Percentiles rank a stretch among this genome's conserved stretches.
phyloP scores from a whole-genome alignment of 2,888 invertebrate species.

The Chironomus riparius region DNA sequence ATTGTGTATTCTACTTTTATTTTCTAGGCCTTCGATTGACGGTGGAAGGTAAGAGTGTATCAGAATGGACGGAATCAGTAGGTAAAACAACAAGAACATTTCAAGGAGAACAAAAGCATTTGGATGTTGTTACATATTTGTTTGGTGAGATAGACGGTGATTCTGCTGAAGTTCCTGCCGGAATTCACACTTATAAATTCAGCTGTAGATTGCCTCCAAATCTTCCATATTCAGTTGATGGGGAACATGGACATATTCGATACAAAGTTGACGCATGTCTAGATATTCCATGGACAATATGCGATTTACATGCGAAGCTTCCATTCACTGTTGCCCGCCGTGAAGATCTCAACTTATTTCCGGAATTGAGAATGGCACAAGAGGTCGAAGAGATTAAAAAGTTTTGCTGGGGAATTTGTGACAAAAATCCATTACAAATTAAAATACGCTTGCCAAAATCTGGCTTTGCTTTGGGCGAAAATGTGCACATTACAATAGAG shows the following conservation, averaged over 20 bases:
- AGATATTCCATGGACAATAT: constrained; percentile 50
- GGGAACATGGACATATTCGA: constrained; percentile 44
- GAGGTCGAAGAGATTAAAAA: constrained; percentile 27
- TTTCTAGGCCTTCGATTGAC: constrained; percentile 37
- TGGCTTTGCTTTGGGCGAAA: constrained; percentile 8
- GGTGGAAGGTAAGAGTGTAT: constrained; percentile 44
- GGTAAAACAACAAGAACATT: not conserved
- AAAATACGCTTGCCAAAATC: constrained; percentile 6
- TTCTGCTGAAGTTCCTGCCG: constrained; percentile 31
- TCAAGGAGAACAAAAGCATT: not conserved
- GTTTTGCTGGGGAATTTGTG: constrained; percentile 27
- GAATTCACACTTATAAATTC: constrained; percentile 45
- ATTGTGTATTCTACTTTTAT: not conserved
- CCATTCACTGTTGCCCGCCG: constrained; percentile 70
- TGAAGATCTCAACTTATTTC: constrained; percentile 58
- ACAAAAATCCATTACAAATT: not conserved
- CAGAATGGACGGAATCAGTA: not conserved
- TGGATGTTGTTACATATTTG: not conserved
- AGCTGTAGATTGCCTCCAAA: constrained; percentile 43
- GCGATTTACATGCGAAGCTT: constrained; percentile 48
- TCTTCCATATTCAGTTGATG: constrained; percentile 48
- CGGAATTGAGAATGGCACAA: constrained; percentile 30
- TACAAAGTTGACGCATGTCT: constrained; percentile 52
- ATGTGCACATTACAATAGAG: not conserved
- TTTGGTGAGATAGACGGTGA: constrained; percentile 6